Conservation (phyloP, 2,113 vertebrate genomes). For the Abramis brama region DNA sequence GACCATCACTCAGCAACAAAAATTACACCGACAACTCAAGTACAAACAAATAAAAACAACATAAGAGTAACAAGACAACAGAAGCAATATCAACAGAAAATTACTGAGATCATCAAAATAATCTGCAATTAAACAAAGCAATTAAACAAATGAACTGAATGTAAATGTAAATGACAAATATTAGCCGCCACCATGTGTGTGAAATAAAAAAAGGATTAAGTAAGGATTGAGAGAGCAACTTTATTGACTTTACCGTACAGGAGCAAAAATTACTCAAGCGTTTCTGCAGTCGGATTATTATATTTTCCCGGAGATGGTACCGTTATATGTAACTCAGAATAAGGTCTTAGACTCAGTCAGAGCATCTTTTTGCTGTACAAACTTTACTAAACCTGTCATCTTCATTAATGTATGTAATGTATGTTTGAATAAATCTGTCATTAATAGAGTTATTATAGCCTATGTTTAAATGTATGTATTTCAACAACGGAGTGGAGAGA, state of each 20-base stretch:
- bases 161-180: slow-evolving; percentile 4
- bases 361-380: neutral
- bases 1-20: slow-evolving; percentile 86
- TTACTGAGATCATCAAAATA: slow-evolving; percentile 14
- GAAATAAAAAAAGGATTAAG: neutral
- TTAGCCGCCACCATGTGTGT: slow-evolving; percentile 27
- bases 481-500: neutral
- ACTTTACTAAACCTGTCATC: neutral
- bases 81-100: slow-evolving; percentile 38
- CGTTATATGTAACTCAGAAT: neutral
- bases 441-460: neutral
- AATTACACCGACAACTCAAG: slow-evolving; percentile 92
- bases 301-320: neutral
- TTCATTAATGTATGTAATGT: neutral
- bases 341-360: neutral
- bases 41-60: slow-evolving; percentile 73
- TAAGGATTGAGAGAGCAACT: neutral
- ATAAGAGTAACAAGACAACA: slow-evolving; percentile 49
- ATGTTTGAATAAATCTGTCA: neutral
- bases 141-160: slow-evolving; percentile 26
- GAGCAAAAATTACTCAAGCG: neutral
- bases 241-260: neutral
- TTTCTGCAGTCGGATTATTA: neutral
- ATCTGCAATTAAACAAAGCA: slow-evolving; percentile 12
- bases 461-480: neutral